Evolutionary conservation across 2,797 vertebrate species (phyloP), one percentile per base, ranked within the genome.

Genomic region (Aplochiton taeniatus): DNA sequence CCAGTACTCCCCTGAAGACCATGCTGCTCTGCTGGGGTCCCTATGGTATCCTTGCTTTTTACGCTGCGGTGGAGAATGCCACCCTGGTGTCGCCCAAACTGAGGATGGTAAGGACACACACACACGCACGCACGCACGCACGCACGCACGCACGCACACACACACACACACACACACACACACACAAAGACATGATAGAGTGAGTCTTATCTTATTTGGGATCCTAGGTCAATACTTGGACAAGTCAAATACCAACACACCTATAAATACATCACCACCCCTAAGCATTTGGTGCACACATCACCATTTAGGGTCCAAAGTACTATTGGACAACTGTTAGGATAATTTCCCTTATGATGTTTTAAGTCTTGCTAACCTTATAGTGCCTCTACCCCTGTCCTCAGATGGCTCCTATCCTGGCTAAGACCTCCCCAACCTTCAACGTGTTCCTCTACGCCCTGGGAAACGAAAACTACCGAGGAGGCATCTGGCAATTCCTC

Each of bases 11-110:
- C 18, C 31, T 94, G 79, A 96, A 95, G 88, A 90, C 91, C 0
- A 75, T 99, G 86, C 80, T 97, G 56, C 66, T 98, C 51, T 95
- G 95, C 87, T 99, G 97, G 96, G 93, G 94, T 1, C 97, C 96
- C 55, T 98, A 98, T 1, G 94, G 94, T 9, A 50, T 97, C 65
- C 85, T 99, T 68, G 92, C 93, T 53, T 93, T 95, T 74, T 98
- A 95, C 0, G 95, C 96, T 0, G 90, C 93, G 4, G 17, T 97
- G 31, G 83, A 94, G 58, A 94, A 97, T 0, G 93, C 93, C 76
- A 93, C 78, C 69, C 84, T 95, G 74, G 84, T 98, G 43, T 95
- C 95, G 31, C 92, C 96, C 8, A 96, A 95, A 87, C 88, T 98
- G 50, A 94, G 94, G 85, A 98, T 98, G 97, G 96, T 98, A 92